A percentile compares a stretch with the other conserved stretches of the same genome.
phyloP scores from a whole-genome alignment of 2,888 invertebrate genomes.

The Dolomedes plantarius region DNA sequence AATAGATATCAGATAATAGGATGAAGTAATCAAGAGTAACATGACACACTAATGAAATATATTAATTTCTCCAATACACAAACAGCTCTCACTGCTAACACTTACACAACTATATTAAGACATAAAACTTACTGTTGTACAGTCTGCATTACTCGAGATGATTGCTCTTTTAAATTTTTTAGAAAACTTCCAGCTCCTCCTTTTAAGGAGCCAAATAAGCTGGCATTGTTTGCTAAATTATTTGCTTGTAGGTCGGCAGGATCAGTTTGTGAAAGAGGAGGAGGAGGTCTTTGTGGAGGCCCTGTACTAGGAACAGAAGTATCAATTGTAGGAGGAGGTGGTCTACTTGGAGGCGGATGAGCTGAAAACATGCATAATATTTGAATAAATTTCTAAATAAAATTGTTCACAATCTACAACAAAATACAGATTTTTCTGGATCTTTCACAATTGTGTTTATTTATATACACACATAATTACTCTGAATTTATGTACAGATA shows the following conservation, averaged over 20 bases:
- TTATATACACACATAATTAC: too few relatives aligned
- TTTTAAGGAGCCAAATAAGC: slow-evolving; percentile 82
- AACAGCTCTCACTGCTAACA: too few relatives aligned
- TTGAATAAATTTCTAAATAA: too few relatives aligned
- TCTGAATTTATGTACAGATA: too few relatives aligned
- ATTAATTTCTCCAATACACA: too few relatives aligned
- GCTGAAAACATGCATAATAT: slow-evolving; percentile 11
- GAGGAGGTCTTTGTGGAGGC: slow-evolving; percentile 38
- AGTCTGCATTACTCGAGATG: slow-evolving; percentile 96
- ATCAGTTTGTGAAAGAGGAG: slow-evolving; percentile 36
- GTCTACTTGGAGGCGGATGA: slow-evolving; percentile 29
- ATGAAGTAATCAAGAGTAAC: too few relatives aligned
- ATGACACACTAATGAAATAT: too few relatives aligned
- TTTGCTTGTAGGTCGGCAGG: slow-evolving; percentile 33
- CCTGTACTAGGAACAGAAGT: background rate
- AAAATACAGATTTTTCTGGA: too few relatives aligned
- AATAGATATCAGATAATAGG: too few relatives aligned
- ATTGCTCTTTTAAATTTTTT: slow-evolving; percentile 96
- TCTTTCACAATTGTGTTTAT: too few relatives aligned
- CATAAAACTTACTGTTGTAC: slow-evolving; percentile 92
- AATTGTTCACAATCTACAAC: too few relatives aligned
- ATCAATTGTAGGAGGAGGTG: slow-evolving; percentile 19
- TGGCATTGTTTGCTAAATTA: slow-evolving; percentile 20
- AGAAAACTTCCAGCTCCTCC: slow-evolving; percentile 95
- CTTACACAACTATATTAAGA: too few relatives aligned